Conservation (phyloP, 2,797 vertebrate species). For the Danio choprae region DNA sequence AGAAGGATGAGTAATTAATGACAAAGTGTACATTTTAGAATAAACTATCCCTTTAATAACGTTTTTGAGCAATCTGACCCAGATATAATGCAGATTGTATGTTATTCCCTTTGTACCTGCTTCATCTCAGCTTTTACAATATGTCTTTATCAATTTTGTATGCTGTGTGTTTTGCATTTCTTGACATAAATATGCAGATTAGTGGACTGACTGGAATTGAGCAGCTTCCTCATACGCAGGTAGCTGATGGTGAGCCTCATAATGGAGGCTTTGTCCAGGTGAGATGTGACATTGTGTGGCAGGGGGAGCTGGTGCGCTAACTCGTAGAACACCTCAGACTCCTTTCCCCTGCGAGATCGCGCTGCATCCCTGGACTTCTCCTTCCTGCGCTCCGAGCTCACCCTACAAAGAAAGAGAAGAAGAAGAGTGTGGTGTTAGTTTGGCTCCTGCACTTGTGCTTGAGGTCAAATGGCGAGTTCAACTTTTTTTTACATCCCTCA, state of each 20-base stretch:
- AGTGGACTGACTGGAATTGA: conserved; percentile 79
- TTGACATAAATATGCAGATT: conserved; percentile 11
- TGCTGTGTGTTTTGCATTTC: background rate
- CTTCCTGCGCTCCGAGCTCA: conserved; percentile 67
- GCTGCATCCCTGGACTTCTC: conserved; percentile 88
- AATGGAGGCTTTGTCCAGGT: conserved; percentile 95
- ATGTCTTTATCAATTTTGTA: background rate
- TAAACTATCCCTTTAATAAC: too few relatives aligned
- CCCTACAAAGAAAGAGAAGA: conserved; percentile 46
- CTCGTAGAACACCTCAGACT: conserved; percentile 91
- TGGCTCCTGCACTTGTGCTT: background rate
- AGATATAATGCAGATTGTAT: background rate
- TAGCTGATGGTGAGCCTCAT: conserved; percentile 96
- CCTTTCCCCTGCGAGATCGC: conserved; percentile 87
- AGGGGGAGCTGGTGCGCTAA: conserved; percentile 90
- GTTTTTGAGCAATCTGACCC: background rate
- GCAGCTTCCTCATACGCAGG: conserved; percentile 86
- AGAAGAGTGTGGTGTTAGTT: background rate
- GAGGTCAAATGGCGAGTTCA: conserved; percentile 10
- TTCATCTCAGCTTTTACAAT: background rate
- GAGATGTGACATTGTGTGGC: conserved; percentile 83
- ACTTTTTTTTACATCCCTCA: conserved; percentile 9
- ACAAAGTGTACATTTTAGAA: too few relatives aligned
- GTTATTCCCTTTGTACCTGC: background rate
- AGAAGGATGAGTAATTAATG: too few relatives aligned